Base-by-base conservation (phyloP, 2,113 vertebrate species). In the Oncorhynchus tshawytscha region DNA sequence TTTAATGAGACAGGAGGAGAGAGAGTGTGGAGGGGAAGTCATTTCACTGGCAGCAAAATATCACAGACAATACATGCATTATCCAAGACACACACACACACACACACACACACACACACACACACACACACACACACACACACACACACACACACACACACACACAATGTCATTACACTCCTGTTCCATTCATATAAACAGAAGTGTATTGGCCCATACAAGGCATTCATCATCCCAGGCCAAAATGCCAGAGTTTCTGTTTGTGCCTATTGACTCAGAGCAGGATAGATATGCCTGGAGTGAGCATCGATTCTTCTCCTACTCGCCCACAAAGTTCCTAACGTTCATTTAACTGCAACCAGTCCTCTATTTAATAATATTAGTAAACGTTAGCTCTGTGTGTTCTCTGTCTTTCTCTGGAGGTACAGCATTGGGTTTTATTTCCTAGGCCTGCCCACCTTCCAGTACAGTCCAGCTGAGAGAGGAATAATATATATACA, bases 1-100 rank as follows among this genome's bases (percentile, higher is more conserved):
- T 9, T 39, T 39, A 39, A 39, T 39, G 8, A 39, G 39, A 39
- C 8, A 39, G 39, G 39, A 39, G 8, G 39, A 39, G 39, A 39
- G 39, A 39, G 39, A 39, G 39, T 9, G 34, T 39, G 39, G 8
- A 39, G 39, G 39, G 39, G 39, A 39, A 39, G 39, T 39, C 8
- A 9, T 39, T 39, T 39, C 39, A 39, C 39, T 39, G 39, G 39
- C 39, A 39, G 8, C 39, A 39, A 39, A 39, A 39, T 39, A 39
- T 39, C 39, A 39, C 39, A 39, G 39, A 9, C 39, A 39, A 39
- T 39, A 39, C 31, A 20, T 27, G 6, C 6, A 34, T 27, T 13
- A 39, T 39, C 39, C 39, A 39, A 39, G 39, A 34, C 16, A 45
- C 72, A 73, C 59, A 73, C 72, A 39, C 31, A n/a, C 66, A 34